Base-by-base conservation (phyloP, 92 coral and sea anemone species). In the Ricordea florida region DNA sequence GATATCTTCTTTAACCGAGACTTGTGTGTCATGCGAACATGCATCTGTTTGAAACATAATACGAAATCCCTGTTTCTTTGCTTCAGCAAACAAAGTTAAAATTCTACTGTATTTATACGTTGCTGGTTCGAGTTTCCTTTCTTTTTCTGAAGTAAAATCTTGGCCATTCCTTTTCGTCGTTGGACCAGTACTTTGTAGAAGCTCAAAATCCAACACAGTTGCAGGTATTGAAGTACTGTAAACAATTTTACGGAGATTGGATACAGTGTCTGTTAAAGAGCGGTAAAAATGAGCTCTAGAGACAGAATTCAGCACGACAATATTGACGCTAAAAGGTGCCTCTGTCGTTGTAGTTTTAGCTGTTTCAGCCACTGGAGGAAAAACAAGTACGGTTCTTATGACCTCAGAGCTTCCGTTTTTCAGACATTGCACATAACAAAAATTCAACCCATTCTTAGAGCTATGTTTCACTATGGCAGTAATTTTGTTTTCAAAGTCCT, bases 231-330 rank as follows among this genome's bases (percentile, higher is more conserved):
- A 40, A 4, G 58, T 56, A 29, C 60, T 38, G 37, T 80, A 77
- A n/a, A 66, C 63, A 13, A 86, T 50, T n/a, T 67, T 51, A 37
- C 79, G 72, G 6, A 86, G 49, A 10, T 87, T 48, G 35, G 49
- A 25, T 9, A 86, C 87, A 30, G 92, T 76, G 41, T 82, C 45
- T 0, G 92, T 82, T 37, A 90, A 67, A 24, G 85, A 76, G 1
- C 96, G 96, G 59, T 86, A 90, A 50, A 90, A 86, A 42, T 90
- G 96, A 21, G 81, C 77, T 31, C 96, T 74, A 29, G 96, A 90
- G 38, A 86, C 89, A 17, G 96, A 90, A 72, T 82, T 90, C 16
- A 90, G 61, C 15, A 85, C 91, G 28, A 90, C 51, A 7, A 90
- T 42, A 60, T 90, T 90, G 10, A 90, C 63, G 57, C 81, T 86